Percentiles rank a stretch among this genome's conserved stretches.
Conservation (phyloP, 2,888 invertebrate species). For the Muschampia plurimacula region DNA sequence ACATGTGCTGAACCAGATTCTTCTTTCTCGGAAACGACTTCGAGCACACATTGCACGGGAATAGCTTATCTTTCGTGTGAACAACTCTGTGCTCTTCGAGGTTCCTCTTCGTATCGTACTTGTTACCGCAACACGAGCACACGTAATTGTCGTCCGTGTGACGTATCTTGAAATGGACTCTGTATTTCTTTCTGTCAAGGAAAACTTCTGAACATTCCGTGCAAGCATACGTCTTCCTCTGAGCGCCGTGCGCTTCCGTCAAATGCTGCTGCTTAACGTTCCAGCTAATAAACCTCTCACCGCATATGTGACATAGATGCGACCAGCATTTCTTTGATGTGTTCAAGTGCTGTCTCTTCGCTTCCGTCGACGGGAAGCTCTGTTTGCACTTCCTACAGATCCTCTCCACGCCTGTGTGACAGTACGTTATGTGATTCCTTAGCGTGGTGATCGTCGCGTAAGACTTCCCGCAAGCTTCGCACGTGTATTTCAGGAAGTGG, state of each 20-base stretch:
- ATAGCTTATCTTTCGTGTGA: conserved; percentile 82
- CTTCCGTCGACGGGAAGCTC: conserved; percentile 63
- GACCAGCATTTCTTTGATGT: conserved; percentile 68
- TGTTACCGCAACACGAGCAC: conserved; percentile 71
- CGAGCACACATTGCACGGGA: conserved; percentile 78
- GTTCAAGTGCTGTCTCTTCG: conserved; percentile 63
- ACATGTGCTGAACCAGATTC: conserved; percentile 74
- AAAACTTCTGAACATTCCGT: conserved; percentile 69
- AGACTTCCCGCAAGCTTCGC: conserved; percentile 75
- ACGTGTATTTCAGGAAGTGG: conserved; percentile 72
- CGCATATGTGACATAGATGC: conserved; percentile 68
- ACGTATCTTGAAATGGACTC: conserved; percentile 64
- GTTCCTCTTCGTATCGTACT: conserved; percentile 66
- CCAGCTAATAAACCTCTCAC: conserved; percentile 67
- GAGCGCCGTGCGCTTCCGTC: conserved; percentile 60
- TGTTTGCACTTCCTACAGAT: conserved; percentile 72
- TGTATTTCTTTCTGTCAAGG: conserved; percentile 62
- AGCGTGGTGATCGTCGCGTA: conserved; percentile 69
- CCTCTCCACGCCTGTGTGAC: conserved; percentile 62
- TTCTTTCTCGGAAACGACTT: conserved; percentile 75
- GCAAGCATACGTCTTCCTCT: conserved; percentile 63
- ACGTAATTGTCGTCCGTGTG: conserved; percentile 72
- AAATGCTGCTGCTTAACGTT: conserved; percentile 66
- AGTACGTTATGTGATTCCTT: conserved; percentile 65
- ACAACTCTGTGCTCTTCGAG: conserved; percentile 78